These are phyloP conservation scores for Neopipo cinnamomea DNA, from an alignment of 2,113 vertebrate genomes.

Conservation along the genomic window DNA sequence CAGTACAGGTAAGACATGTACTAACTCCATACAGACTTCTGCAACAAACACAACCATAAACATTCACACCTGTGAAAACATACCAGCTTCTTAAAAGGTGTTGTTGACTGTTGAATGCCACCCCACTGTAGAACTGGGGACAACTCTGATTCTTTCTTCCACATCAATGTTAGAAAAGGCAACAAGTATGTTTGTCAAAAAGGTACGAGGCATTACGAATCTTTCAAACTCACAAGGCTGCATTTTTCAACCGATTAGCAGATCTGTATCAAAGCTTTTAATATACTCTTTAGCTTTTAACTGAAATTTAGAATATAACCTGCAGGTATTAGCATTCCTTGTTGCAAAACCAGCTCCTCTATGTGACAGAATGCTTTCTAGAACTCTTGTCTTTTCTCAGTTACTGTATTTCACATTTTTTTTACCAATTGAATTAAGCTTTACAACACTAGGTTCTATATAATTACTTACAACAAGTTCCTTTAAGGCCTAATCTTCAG, in stretches of 20 bases:
- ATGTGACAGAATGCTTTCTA: not conserved
- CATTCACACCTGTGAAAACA: accelerated
- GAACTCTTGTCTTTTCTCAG: not conserved
- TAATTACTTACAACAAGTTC: not conserved
- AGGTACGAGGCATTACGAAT: not conserved
- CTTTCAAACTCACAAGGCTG: not conserved
- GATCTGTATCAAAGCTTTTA: not conserved
- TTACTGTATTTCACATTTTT: not conserved
- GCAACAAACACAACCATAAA: not conserved
- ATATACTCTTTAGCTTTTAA: not conserved
- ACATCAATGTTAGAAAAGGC: not conserved
- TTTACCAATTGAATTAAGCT: not conserved
- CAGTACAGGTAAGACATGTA: not conserved
- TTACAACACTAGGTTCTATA: not conserved
- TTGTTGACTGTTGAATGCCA: not conserved
- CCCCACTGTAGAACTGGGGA: not conserved
- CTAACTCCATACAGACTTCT: not conserved
- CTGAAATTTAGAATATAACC: not conserved
- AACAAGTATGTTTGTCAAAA: not conserved
- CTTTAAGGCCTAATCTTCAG: not conserved
- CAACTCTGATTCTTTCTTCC: not conserved
- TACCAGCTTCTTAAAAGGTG: not conserved
- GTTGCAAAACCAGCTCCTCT: not conserved
- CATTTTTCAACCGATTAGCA: not conserved
- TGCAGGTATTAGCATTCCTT: not conserved